These are phyloP conservation scores for Bubo bubo DNA, from an alignment of 2,113 vertebrate genomes.

Conservation along the genomic window DNA sequence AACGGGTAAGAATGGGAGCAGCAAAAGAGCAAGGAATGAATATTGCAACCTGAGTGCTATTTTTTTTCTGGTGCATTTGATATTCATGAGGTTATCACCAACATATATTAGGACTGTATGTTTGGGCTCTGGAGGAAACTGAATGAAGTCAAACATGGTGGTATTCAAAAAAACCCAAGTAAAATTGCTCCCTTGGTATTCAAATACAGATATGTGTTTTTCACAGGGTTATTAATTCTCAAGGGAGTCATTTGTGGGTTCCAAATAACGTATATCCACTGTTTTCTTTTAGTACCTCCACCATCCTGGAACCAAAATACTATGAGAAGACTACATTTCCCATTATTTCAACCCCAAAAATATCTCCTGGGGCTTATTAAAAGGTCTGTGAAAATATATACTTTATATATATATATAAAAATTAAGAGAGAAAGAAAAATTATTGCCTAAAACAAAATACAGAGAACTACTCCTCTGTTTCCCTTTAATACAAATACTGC, in stretches of 20 bases:
- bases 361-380: slow-evolving; percentile 6
- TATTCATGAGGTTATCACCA: background rate
- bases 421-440: background rate
- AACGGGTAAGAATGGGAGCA: background rate
- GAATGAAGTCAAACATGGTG: background rate
- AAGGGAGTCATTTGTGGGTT: slow-evolving; percentile 5
- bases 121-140: background rate
- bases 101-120: background rate
- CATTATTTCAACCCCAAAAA: slow-evolving; percentile 22
- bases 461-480: background rate
- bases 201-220: background rate
- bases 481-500: background rate
- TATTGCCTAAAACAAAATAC: background rate
- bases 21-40: background rate
- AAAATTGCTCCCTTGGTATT: background rate
- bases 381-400: slow-evolving; percentile 20
- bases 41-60: background rate
- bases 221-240: background rate
- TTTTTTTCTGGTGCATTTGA: background rate
- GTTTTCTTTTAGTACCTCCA: slow-evolving; percentile 20
- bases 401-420: background rate
- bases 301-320: slow-evolving; percentile 20
- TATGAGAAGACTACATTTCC: slow-evolving; percentile 19
- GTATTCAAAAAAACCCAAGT: background rate
- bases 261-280: slow-evolving; percentile 5